Conservation (phyloP, 1,140 invertebrate species). For the Drosophila hydei region DNA sequence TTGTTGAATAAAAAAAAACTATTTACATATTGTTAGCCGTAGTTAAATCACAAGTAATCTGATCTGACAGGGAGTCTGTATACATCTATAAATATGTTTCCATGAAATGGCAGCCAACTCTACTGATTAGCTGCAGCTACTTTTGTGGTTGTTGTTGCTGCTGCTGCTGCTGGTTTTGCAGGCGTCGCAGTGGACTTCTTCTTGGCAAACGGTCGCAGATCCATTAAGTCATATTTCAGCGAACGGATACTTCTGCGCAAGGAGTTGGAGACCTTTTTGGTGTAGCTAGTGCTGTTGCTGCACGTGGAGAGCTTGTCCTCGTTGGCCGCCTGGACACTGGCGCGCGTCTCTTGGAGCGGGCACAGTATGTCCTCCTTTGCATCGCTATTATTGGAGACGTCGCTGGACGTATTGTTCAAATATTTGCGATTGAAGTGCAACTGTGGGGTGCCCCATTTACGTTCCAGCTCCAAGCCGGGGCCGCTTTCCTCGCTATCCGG, state of each 20-base stretch:
- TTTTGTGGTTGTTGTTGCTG: constrained; percentile 1
- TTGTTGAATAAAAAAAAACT: not conserved
- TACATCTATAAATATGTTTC: not conserved
- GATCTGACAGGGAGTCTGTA: not conserved
- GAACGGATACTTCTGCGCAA: constrained; percentile 71
- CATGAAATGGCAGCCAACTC: not conserved
- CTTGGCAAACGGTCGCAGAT: constrained; percentile 67
- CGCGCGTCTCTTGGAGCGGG: constrained; percentile 43
- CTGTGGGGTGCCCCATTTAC: constrained; percentile 80
- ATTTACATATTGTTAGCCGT: not conserved
- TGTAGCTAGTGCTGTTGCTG: constrained; percentile 75
- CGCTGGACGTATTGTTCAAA: constrained; percentile 53
- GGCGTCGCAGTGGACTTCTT: constrained; percentile 27
- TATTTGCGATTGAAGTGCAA: constrained; percentile 82
- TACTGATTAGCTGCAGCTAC: not conserved
- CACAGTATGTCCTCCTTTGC: constrained; percentile 48
- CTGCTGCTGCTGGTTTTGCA: not conserved
- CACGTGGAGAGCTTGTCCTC: constrained; percentile 75
- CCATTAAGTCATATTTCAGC: constrained; percentile 65
- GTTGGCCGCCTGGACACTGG: not conserved
- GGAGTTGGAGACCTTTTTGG: constrained; percentile 69
- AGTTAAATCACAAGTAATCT: too few relatives aligned
- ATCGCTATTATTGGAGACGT: constrained; percentile 21
- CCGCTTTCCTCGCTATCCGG: constrained; percentile 42
- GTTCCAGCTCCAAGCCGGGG: constrained; percentile 46